These are phyloP conservation scores for Scopus umbretta DNA, from an alignment of 2,113 vertebrate genomes.

Conservation along the genomic window DNA sequence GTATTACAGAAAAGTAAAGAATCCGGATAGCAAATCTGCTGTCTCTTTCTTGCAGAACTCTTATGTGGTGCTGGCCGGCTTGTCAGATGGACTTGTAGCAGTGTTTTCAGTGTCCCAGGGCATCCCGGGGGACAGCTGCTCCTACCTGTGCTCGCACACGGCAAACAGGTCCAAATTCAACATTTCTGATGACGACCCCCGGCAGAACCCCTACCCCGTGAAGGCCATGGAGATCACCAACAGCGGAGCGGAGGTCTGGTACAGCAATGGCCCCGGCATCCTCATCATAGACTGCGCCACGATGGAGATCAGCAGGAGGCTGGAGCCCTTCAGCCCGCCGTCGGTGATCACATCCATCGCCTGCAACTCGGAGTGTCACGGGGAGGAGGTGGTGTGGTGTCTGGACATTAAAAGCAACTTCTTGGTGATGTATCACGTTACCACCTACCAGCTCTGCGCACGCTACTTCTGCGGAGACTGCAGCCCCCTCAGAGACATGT, in stretches of 20 bases:
- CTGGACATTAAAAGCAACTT: conserved; percentile 83
- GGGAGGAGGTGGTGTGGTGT: conserved; percentile 90
- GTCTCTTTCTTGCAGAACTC: conserved; percentile 68
- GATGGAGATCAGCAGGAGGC: conserved; percentile 78
- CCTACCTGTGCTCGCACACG: conserved; percentile 91
- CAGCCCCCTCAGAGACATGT: conserved; percentile 86
- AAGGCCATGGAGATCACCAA: conserved; percentile 80
- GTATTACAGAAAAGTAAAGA: not conserved
- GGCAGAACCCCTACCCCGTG: conserved; percentile 88
- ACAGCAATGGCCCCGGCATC: conserved; percentile 89
- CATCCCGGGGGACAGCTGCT: conserved; percentile 77
- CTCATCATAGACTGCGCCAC: conserved; percentile 79
- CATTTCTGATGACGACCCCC: conserved; percentile 81
- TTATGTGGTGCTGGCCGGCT: conserved; percentile 84
- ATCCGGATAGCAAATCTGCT: not conserved
- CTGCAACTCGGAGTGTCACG: conserved; percentile 76
- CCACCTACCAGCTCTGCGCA: conserved; percentile 84
- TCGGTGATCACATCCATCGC: conserved; percentile 77
- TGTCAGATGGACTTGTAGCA: conserved; percentile 86
- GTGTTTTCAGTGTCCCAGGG: conserved; percentile 80
- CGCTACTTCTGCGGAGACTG: conserved; percentile 88
- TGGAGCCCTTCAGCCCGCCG: conserved; percentile 82
- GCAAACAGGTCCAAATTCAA: conserved; percentile 84
- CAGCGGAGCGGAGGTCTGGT: conserved; percentile 89
- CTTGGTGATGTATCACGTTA: conserved; percentile 84